phyloP scores from a whole-genome alignment of 2,888 invertebrate species.

The Scelioninae gen. 2 region DNA sequence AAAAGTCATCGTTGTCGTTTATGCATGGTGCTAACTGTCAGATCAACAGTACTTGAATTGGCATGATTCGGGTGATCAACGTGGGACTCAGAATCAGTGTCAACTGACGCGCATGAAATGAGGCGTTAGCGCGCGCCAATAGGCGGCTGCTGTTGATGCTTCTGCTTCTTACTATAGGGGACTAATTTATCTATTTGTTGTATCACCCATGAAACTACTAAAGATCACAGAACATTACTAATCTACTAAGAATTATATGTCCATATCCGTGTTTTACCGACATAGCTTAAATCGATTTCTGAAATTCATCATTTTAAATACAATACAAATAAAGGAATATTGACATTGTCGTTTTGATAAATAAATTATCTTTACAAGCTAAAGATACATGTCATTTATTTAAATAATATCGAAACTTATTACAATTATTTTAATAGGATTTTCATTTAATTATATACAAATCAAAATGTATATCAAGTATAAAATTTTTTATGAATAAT shows the following conservation, averaged over 20 bases:
- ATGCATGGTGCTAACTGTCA: constrained; percentile 19
- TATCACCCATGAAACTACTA: constrained; percentile 58
- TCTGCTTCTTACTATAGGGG: constrained; percentile 58
- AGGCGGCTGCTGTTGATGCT: constrained; percentile 38
- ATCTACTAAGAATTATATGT: constrained; percentile 39
- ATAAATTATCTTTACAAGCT: too few relatives aligned
- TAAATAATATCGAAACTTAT: too few relatives aligned
- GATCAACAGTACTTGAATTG: constrained; percentile 26
- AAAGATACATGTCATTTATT: too few relatives aligned
- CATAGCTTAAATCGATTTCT: constrained; percentile 10
- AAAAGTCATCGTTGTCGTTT: constrained; percentile 28
- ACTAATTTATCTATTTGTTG: constrained; percentile 53
- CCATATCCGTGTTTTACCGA: constrained; percentile 25
- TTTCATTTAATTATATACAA: too few relatives aligned
- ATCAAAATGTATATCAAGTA: too few relatives aligned
- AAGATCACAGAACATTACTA: constrained; percentile 44
- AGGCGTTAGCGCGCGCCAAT: constrained; percentile 44
- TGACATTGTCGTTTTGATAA: too few relatives aligned
- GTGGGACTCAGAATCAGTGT: constrained; percentile 34
- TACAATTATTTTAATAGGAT: too few relatives aligned
- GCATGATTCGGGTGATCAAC: constrained; percentile 26
- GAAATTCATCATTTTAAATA: too few relatives aligned
- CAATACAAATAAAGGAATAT: too few relatives aligned
- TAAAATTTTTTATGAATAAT: too few relatives aligned
- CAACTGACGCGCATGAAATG: constrained; percentile 53